These are phyloP conservation scores for Cryptus armator DNA, from an alignment of 2,888 invertebrate genomes.

Conservation along the genomic window DNA sequence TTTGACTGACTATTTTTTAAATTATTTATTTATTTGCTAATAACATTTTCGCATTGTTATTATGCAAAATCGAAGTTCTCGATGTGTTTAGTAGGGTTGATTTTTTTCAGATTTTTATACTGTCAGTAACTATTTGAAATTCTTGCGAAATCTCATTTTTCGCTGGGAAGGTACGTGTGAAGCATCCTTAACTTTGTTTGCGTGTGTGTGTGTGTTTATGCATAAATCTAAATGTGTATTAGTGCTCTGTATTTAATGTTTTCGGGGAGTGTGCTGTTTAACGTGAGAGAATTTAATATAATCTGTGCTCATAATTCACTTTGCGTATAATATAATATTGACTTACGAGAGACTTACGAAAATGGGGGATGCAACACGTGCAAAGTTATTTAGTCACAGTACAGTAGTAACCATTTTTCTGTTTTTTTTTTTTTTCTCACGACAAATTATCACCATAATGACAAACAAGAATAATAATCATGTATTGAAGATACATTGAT, in stretches of 20 bases:
- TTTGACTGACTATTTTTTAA: too few relatives aligned
- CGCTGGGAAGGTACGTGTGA: too few relatives aligned
- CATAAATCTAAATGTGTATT: not conserved
- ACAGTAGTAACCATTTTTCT: slow-evolving; percentile 36
- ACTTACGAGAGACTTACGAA: slow-evolving; percentile 63
- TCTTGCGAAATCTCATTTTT: too few relatives aligned
- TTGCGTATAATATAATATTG: slow-evolving; percentile 48
- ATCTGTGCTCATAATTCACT: slow-evolving; percentile 63
- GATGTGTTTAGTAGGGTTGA: too few relatives aligned
- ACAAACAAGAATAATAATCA: slow-evolving; percentile 50
- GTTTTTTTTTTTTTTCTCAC: slow-evolving; percentile 11
- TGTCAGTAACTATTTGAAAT: too few relatives aligned
- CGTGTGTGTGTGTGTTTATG: not conserved
- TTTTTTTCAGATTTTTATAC: too few relatives aligned
- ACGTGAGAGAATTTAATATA: slow-evolving; percentile 39
- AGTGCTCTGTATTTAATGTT: not conserved
- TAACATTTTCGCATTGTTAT: too few relatives aligned
- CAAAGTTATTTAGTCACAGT: slow-evolving; percentile 34
- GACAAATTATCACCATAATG: slow-evolving; percentile 48
- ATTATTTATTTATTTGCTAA: too few relatives aligned
- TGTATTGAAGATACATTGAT: slow-evolving; percentile 63
- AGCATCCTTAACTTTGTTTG: not conserved
- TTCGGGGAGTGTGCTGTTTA: slow-evolving; percentile 12
- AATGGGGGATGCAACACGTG: slow-evolving; percentile 45
- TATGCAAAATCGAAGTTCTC: too few relatives aligned